These are phyloP conservation scores for Callorhinus ursinus DNA, from an alignment of 2,113 vertebrate species.

Conservation along the genomic window DNA sequence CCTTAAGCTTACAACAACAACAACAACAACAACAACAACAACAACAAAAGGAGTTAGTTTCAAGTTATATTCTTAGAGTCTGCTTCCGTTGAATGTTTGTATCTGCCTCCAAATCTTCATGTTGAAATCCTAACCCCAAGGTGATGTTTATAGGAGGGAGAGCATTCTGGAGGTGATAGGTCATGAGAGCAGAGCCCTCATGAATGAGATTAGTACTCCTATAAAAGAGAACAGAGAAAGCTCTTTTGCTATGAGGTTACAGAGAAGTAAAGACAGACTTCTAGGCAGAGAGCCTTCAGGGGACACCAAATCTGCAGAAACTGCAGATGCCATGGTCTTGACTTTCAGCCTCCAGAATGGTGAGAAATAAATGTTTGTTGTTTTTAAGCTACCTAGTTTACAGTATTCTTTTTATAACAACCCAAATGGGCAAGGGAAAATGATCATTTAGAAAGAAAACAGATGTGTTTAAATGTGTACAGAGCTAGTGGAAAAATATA, in stretches of 20 bases:
- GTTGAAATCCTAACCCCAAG: neutral
- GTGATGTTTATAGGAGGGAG: neutral
- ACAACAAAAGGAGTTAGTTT: neutral
- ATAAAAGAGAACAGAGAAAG: neutral
- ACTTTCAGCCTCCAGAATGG: neutral
- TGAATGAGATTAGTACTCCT: neutral
- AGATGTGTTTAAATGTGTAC: neutral
- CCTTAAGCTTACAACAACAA: neutral
- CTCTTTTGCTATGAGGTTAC: neutral
- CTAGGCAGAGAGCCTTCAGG: too few relatives aligned
- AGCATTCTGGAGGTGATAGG: neutral
- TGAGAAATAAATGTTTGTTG: neutral
- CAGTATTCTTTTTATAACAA: neutral
- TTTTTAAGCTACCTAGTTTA: neutral
- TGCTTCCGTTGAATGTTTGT: neutral
- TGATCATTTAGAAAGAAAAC: neutral
- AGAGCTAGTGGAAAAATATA: neutral
- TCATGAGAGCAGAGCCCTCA: neutral
- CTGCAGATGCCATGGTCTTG: too few relatives aligned
- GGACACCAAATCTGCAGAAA: neutral
- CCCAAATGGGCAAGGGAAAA: neutral
- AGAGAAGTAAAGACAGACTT: neutral
- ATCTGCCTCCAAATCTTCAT: accelerated
- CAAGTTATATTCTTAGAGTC: neutral
- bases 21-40: neutral